Percentiles rank a stretch among this genome's conserved stretches.
phyloP scores from a whole-genome alignment of 1,140 invertebrate species.

The Zophobas atratus region DNA sequence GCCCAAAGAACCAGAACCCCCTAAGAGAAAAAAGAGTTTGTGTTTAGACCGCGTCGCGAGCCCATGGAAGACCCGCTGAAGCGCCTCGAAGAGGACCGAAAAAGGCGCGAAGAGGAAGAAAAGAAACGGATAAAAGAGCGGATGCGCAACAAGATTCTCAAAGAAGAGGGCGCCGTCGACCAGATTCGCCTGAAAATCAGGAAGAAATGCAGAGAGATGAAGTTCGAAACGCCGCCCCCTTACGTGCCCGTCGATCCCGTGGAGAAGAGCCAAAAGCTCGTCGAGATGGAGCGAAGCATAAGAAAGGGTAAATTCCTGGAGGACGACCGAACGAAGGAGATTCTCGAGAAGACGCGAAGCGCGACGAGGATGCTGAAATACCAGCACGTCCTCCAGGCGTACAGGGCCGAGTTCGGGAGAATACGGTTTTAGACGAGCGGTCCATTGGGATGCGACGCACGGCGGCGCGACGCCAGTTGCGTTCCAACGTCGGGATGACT shows the following conservation, averaged over 20 bases:
- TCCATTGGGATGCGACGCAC: slow-evolving; percentile 25
- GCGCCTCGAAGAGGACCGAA: slow-evolving; percentile 59
- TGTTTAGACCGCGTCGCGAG: slow-evolving; percentile 53
- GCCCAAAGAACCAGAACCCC: slow-evolving; percentile 55
- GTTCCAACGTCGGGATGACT: slow-evolving; percentile 46
- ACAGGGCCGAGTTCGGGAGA: slow-evolving; percentile 53
- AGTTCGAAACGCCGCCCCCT: slow-evolving; percentile 60
- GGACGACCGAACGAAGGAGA: slow-evolving; percentile 64
- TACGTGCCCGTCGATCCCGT: slow-evolving; percentile 63
- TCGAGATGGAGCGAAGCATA: slow-evolving; percentile 64
- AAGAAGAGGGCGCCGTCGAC: slow-evolving; percentile 63
- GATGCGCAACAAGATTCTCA: slow-evolving; percentile 59
- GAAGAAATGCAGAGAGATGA: slow-evolving; percentile 62
- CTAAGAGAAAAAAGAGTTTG: slow-evolving; percentile 29
- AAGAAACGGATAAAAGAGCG: slow-evolving; percentile 61
- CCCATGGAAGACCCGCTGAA: slow-evolving; percentile 60
- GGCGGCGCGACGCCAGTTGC: slow-evolving; percentile 51
- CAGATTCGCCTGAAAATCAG: slow-evolving; percentile 60
- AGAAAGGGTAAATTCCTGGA: slow-evolving; percentile 66
- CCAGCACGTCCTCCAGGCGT: slow-evolving; percentile 56
- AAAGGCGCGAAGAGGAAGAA: slow-evolving; percentile 61
- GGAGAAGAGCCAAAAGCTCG: slow-evolving; percentile 63
- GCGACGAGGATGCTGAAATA: slow-evolving; percentile 62
- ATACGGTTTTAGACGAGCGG: slow-evolving; percentile 51
- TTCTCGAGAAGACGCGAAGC: slow-evolving; percentile 63